Base-by-base conservation (phyloP, 2,888 invertebrate species). In the Andrena chrysosceles region DNA sequence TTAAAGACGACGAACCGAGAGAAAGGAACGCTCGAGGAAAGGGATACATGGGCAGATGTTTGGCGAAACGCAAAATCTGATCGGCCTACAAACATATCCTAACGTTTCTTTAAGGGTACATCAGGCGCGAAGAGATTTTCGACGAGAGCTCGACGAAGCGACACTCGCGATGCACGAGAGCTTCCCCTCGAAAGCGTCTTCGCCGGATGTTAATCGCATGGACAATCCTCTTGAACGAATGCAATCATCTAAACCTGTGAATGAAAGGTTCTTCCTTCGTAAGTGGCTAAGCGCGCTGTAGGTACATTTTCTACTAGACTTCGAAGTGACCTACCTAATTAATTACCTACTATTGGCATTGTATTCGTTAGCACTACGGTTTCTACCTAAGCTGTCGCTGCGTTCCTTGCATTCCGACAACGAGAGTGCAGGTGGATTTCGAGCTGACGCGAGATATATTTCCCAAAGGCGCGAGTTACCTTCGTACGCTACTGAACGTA, bases 201-300 rank as follows among this genome's bases (percentile, higher is more conserved):
- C 88, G 68, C 42, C 70, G 10, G 64, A 78, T 76, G 76, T 81
- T 79, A 75, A 85, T 84, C 88, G 87, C 86, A 88, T 69, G 87
- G 87, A 87, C 87, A 87, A 87, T 87, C 87, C 83, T 85, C 66
- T 84, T 72, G 75, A 86, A 87, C 81, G 77, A 85, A 87, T 87
- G 84, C 88, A 88, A 88, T 87, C 84, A 78, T 87, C 73, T 87
- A 76, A 77, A 74, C 42, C 70, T 33, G 59, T 84, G 81, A 69
- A 71, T n/a, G 72, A 74, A 75, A 79, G 52, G 72, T 74, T 80
- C 85, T 85, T 87, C 64, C 87, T 80, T 80, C 67, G 75, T 87
- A 87, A 82, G 63, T 80, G 76, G 71, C 64, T 85, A 76, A 85
- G 79, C 77, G 60, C 82, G 48, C 59, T 64, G 82, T 87, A 80